Evolutionary conservation across 2,888 invertebrate species (phyloP).

Genomic region (Drosophila bunnanda): DNA sequence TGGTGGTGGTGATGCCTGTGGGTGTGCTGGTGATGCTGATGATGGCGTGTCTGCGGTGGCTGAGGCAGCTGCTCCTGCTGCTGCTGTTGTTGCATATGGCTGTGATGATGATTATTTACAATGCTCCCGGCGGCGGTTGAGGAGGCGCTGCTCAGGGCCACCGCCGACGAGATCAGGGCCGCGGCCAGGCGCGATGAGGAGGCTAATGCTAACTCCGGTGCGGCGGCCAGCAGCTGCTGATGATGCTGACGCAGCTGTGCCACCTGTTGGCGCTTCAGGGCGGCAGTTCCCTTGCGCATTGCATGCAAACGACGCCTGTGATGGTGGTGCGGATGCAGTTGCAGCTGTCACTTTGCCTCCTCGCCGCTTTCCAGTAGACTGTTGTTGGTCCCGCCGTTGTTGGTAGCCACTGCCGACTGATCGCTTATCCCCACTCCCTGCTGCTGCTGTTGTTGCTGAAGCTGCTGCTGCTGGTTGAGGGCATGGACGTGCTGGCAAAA

Average conservation of each 20-base stretch:
- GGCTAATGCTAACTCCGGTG: conserved; percentile 57
- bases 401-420: conserved; percentile 47
- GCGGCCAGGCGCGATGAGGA: conserved; percentile 74
- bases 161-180: conserved; percentile 72
- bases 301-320: conserved; percentile 81
- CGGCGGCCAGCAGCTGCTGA: conserved; percentile 59
- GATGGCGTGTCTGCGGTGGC: conserved; percentile 52
- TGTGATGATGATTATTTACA: conserved; percentile 82
- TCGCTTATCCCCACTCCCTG: conserved; percentile 44
- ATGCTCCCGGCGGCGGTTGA: conserved; percentile 59
- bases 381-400: conserved; percentile 66
- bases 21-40: conserved; percentile 65
- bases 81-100: conserved; percentile 69
- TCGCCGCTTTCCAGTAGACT: conserved; percentile 76
- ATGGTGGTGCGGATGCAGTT: conserved; percentile 80
- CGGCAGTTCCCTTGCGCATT: conserved; percentile 74
- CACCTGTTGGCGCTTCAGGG: conserved; percentile 69
- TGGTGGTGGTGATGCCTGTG: conserved; percentile 67
- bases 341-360: conserved; percentile 84
- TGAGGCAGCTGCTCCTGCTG: conserved; percentile 38
- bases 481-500: conserved; percentile 86
- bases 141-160: conserved; percentile 67
- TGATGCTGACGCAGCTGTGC: conserved; percentile 72
- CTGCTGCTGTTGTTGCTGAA: conserved; percentile 59
- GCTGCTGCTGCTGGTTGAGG: conserved; percentile 78